Evolutionary conservation across 2,888 invertebrate genomes (phyloP), one percentile per base, ranked within the genome.

Genomic region (Ryuthela nishihirai): DNA sequence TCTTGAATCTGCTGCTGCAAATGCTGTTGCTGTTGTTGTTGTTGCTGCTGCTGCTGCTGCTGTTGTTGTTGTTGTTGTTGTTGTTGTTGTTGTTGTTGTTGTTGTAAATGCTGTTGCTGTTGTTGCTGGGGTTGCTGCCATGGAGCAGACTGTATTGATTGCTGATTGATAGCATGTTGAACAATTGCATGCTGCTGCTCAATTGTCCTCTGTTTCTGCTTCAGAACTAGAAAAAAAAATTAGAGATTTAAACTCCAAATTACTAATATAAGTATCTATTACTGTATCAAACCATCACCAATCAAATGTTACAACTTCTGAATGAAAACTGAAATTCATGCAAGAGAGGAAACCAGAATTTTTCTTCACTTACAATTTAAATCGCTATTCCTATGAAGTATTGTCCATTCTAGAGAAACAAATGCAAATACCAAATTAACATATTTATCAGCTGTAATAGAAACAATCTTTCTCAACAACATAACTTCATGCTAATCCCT

Each of bases 1-100:
- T 65, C 64, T 25, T 63, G 54, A 15, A 63, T 56, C 75, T 92
- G 88, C 76, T 92, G 88, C 76, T 93, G 92, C 66, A 55, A 40
- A 70, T 69, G 64, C 66, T 69, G 69, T 68, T 70, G n/a, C n/a
- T n/a, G n/a, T n/a, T n/a, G n/a, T n/a, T n/a, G n/a, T n/a, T n/a
- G n/a, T 71, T 56, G 64, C 88, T 52, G 35, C 20, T 69, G 69
- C 68, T 50, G 61, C 26, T 49, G 65, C 21, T 21, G 53, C 36
- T 32, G 42, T 47, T 59, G 56, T 46, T 54, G 76, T 66, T 74
- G 73, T 69, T 74, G 56, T 20, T 52, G 55, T 41, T n/a, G n/a
- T n/a, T n/a, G n/a, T n/a, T n/a, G n/a, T 36, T 41, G 45, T 39
- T 58, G 61, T 64, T 26, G 67, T 48, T 36, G 65, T 63, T 52